These are phyloP conservation scores for Coregonus sp. DNA, from an alignment of 2,797 vertebrate species.

Conservation along the genomic window DNA sequence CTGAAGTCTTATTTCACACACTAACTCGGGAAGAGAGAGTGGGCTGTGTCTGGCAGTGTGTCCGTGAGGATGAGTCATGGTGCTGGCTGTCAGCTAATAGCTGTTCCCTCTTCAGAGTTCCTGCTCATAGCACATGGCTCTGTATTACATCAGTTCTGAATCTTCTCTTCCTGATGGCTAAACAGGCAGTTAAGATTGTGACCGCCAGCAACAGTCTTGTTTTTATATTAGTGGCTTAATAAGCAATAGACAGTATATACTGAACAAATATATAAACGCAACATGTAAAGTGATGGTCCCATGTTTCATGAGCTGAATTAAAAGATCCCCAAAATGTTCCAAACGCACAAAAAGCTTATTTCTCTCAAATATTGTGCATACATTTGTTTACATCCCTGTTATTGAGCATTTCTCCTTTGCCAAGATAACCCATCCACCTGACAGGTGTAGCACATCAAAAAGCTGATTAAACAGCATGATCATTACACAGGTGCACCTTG, in stretches of 20 bases:
- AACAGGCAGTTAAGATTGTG: background rate
- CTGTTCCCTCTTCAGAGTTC: background rate
- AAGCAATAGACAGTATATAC: background rate
- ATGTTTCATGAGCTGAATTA: no score
- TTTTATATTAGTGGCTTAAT: background rate
- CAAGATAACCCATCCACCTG: no score
- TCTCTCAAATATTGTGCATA: no score
- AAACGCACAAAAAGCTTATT: no score
- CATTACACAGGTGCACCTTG: no score
- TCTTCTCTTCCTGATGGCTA: background rate
- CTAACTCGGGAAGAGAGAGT: constrained; percentile 4
- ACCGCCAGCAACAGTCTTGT: background rate
- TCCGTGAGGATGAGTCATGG: constrained; percentile 66
- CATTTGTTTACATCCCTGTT: no score
- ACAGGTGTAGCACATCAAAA: no score
- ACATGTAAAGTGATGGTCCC: no score
- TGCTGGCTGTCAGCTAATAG: constrained; percentile 35
- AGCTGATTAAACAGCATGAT: no score
- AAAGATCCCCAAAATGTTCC: no score
- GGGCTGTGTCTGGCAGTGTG: constrained; percentile 37
- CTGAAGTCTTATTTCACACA: constrained; percentile 45
- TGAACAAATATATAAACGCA: no score
- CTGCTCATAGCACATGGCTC: background rate
- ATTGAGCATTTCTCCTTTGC: no score
- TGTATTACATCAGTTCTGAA: background rate